phyloP scores from a whole-genome alignment of 2,888 invertebrate species.

The Argyresthia albistria region DNA sequence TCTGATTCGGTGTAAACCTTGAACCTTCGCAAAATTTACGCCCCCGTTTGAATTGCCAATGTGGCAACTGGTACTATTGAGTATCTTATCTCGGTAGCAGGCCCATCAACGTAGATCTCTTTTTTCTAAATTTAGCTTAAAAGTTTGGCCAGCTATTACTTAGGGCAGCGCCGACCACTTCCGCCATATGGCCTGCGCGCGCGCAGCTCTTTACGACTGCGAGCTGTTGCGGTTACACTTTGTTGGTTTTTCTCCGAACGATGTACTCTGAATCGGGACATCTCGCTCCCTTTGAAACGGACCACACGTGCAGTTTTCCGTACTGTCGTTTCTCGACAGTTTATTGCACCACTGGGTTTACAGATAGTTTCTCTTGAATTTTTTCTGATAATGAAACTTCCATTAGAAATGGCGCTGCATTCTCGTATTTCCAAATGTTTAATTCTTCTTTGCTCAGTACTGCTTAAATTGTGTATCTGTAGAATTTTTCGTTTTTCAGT shows the following conservation, averaged over 20 bases:
- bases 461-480: too few species aligned
- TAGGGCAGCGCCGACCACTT: slow-evolving; percentile 19
- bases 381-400: not conserved
- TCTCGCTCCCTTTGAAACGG: slow-evolving; percentile 1
- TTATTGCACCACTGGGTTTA: not conserved
- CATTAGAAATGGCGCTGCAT: not conserved
- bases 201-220: slow-evolving; percentile 20
- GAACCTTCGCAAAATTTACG: not conserved
- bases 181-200: slow-evolving; percentile 47
- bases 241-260: slow-evolving; percentile 34
- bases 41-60: too few species aligned
- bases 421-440: too few species aligned
- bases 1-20: not conserved
- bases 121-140: not conserved
- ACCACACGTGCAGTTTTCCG: slow-evolving; percentile 8
- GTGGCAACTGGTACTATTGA: too few species aligned
- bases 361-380: not conserved
- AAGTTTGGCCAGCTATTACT: not conserved
- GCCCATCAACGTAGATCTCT: not conserved
- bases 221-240: slow-evolving; percentile 32
- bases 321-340: not conserved
- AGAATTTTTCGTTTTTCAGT: not conserved
- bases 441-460: too few species aligned
- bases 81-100: too few species aligned
- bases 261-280: slow-evolving; percentile 10